A percentile compares a stretch with the other conserved stretches of the same genome.
Conservation (phyloP, 2,113 vertebrate genomes). For the Actenoides lindsayi region DNA sequence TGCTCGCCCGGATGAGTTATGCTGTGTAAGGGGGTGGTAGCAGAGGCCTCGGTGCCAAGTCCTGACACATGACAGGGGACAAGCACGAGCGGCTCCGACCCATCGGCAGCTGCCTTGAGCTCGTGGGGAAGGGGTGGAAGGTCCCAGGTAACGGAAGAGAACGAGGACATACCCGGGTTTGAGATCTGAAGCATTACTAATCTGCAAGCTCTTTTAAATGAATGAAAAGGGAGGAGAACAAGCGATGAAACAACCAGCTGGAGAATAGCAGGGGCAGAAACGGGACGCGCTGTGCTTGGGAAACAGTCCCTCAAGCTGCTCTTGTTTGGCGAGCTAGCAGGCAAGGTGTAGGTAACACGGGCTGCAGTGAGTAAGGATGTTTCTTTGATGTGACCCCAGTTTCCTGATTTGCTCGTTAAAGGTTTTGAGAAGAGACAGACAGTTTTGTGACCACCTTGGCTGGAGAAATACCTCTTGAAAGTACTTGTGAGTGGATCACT, state of each 20-base stretch:
- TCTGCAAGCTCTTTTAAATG: not conserved
- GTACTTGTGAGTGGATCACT: rapidly evolving
- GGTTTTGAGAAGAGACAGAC: not conserved
- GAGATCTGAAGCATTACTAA: rapidly evolving
- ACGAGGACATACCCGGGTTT: not conserved
- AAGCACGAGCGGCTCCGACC: rapidly evolving
- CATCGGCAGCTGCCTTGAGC: not conserved
- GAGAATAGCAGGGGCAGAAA: not conserved
- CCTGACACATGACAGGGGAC: rapidly evolving
- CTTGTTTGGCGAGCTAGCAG: not conserved
- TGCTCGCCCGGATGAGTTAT: not conserved
- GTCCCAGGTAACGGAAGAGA: not conserved
- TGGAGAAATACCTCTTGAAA: not conserved
- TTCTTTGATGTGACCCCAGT: too few relatives aligned
- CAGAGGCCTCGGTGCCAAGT: rapidly evolving
- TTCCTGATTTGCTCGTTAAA: not conserved
- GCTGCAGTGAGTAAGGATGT: not conserved
- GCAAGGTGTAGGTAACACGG: rapidly evolving
- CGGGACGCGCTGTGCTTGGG: rapidly evolving
- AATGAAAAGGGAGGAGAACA: rapidly evolving
- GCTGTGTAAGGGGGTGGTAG: not conserved
- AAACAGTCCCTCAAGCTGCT: not conserved
- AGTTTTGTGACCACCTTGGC: not conserved
- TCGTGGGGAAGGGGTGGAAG: rapidly evolving
- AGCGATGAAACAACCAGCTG: not conserved